These are phyloP conservation scores for Numida meleagris DNA, from an alignment of 2,113 vertebrate species.

Conservation along the genomic window DNA sequence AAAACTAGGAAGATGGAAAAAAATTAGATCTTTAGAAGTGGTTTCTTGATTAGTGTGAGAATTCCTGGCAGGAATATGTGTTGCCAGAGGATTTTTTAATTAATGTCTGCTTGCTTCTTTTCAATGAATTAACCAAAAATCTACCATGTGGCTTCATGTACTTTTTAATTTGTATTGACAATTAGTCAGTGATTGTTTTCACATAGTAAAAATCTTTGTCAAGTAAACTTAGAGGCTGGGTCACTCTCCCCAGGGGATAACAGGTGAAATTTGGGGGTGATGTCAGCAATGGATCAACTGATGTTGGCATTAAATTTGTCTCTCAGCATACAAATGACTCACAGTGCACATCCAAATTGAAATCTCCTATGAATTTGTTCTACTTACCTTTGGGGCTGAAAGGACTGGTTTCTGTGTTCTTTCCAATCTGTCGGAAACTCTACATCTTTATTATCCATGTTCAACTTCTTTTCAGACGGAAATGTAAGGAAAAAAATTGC, in stretches of 20 bases:
- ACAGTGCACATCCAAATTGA: slow-evolving; percentile 5
- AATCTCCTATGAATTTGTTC: slow-evolving; percentile 10
- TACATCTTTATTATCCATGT: background rate
- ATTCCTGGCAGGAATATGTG: background rate
- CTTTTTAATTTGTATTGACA: background rate
- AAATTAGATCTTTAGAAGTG: background rate
- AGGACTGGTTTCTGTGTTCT: background rate
- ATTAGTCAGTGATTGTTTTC: background rate
- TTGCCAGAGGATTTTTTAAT: slow-evolving; percentile 21
- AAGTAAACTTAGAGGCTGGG: background rate
- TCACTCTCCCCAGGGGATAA: background rate
- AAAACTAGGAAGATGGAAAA: background rate
- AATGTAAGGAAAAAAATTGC: background rate
- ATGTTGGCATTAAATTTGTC: slow-evolving; percentile 9
- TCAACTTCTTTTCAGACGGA: background rate
- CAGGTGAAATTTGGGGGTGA: slow-evolving; percentile 26
- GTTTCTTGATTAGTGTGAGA: slow-evolving; percentile 1
- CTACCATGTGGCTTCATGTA: background rate
- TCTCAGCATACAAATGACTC: background rate
- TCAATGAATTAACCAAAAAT: slow-evolving; percentile 5
- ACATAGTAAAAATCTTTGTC: slow-evolving; percentile 17
- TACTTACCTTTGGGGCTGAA: slow-evolving; percentile 10
- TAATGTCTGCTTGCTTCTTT: background rate
- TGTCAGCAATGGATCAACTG: slow-evolving; percentile 14
- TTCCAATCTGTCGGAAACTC: background rate